Evolutionary conservation across 2,113 vertebrate genomes (phyloP).

Genomic region (Anguilla japonica): DNA sequence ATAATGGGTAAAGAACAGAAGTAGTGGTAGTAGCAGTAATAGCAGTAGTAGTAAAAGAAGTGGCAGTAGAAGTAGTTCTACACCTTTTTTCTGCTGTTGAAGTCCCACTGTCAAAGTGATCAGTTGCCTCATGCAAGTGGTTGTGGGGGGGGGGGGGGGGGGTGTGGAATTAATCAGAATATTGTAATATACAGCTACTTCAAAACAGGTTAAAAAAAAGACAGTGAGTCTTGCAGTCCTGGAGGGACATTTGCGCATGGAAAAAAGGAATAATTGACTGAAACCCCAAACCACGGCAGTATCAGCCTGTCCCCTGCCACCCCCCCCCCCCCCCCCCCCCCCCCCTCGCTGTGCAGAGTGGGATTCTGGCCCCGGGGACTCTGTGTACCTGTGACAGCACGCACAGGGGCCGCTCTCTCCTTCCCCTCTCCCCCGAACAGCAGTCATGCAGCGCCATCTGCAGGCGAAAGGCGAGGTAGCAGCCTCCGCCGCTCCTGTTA

Average conservation of each 20-base stretch:
- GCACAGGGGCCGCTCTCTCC: not conserved
- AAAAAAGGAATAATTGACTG: not conserved
- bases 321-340: not conserved
- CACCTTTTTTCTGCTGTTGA: no score
- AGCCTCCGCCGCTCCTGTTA: conserved; percentile 31
- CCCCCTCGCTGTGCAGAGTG: not conserved
- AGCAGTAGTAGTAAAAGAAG: no score
- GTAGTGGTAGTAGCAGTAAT: no score
- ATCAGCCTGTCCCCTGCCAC: no score
- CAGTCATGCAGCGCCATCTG: conserved; percentile 92
- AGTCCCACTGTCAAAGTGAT: no score
- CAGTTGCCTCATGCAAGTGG: no score
- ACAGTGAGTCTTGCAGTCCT: not conserved
- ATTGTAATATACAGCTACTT: not conserved
- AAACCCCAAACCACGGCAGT: no score
- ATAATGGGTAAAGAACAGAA: no score
- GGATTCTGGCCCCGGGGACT: not conserved
- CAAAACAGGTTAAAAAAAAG: not conserved
- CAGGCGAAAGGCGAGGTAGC: conserved; percentile 75
- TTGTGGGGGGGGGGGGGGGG: no score
- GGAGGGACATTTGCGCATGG: not conserved
- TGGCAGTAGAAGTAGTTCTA: no score
- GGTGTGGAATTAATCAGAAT: not conserved
- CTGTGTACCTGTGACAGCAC: conserved; percentile 7
- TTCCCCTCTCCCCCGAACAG: conserved; percentile 49